A percentile compares a stretch with the other conserved stretches of the same genome.
phyloP scores from a whole-genome alignment of 1,140 invertebrate genomes.

The Kradibia gibbosae region DNA sequence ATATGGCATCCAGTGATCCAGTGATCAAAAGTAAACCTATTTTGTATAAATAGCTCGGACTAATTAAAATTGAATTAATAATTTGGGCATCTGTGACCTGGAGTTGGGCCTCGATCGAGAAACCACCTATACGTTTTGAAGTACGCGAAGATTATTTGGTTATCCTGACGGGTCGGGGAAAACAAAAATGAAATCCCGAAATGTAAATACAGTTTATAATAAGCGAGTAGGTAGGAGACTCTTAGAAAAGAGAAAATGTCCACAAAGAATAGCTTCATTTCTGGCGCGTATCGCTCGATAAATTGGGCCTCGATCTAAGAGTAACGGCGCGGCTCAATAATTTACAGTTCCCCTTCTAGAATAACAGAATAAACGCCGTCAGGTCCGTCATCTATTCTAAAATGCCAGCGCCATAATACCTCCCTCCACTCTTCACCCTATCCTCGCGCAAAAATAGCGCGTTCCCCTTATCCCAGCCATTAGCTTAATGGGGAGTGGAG shows the following conservation, averaged over 20 bases:
- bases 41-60: background rate
- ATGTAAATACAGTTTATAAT: background rate
- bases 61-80: background rate
- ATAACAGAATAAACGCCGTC: background rate
- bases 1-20: background rate
- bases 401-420: background rate
- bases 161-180: no score
- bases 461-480: no score
- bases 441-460: background rate
- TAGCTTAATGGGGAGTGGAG: no score
- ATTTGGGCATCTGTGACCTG: background rate
- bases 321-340: background rate
- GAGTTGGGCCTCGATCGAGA: no score
- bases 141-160: no score
- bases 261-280: background rate
- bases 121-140: no score
- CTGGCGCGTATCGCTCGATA: background rate
- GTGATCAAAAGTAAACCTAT: background rate
- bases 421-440: background rate
- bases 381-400: background rate
- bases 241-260: constrained; percentile 1
- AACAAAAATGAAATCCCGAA: background rate
- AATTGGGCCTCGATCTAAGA: background rate
- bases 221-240: background rate
- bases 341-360: background rate